Conservation (phyloP, 2,797 vertebrate genomes). For the Hirundo rustica region DNA sequence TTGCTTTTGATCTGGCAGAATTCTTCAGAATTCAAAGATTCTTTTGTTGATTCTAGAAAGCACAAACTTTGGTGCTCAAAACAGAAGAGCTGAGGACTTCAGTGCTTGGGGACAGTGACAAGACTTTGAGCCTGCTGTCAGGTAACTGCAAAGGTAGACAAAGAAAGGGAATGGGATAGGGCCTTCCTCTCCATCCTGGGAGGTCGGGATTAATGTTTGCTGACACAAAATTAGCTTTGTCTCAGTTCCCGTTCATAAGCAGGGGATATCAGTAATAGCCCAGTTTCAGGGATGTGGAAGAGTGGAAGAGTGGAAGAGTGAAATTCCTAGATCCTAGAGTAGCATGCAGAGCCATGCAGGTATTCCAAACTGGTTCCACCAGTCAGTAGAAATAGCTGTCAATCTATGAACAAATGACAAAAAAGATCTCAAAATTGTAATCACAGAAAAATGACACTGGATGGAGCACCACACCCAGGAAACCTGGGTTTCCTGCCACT, state of each 20-base stretch:
- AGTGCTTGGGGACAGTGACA: not conserved
- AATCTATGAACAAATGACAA: not conserved
- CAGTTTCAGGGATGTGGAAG: not conserved
- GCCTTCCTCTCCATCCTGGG: not conserved
- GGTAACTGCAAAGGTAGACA: not conserved
- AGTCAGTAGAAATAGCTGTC: not conserved
- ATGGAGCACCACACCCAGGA: not conserved
- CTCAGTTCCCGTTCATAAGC: not conserved
- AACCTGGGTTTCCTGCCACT: not conserved
- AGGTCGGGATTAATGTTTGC: not conserved
- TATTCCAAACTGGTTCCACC: not conserved
- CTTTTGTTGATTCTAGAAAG: not conserved
- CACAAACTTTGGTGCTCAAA: not conserved
- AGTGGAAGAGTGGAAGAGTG: not conserved
- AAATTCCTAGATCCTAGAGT: not conserved
- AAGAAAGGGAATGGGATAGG: not conserved
- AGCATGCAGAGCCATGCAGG: not conserved
- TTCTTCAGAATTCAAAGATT: not conserved
- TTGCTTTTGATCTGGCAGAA: not conserved
- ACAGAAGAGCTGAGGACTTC: not conserved
- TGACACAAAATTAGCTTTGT: not conserved
- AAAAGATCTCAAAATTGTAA: not conserved
- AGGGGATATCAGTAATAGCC: not conserved
- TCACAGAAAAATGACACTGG: conserved; percentile 3
- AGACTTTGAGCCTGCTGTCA: not conserved